Base-by-base conservation (phyloP, 92 coral and sea anemone species). In the Micromussa lordhowensis region DNA sequence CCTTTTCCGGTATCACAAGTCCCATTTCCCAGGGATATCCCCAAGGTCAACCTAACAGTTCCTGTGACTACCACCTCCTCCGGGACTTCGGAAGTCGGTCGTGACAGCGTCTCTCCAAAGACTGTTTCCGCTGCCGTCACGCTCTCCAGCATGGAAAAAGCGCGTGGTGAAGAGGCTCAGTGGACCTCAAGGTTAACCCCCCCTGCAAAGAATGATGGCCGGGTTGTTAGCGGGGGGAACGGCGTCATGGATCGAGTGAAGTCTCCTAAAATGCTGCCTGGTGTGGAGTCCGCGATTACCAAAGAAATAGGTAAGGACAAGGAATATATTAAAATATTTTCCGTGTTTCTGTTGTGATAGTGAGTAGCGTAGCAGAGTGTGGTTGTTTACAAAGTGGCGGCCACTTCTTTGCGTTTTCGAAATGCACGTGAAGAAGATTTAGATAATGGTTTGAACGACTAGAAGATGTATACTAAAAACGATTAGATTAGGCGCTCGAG, bases 61-160 rank as follows among this genome's bases (percentile, higher is more conserved):
- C 74, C 86, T 3, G 80, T 54, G 21, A 35, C 81, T 28, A 58
- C 90, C 82, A 77, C 88, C 79, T 28, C 76, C 78, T 2, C 93
- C 36, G 81, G 64, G 36, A 53, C 89, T 53, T 57, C 75, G 85
- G 89, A 77, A 83, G 77, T 88, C 49, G 90, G 85, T 38, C 83
- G 82, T 73, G 85, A 79, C 59, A 89, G 89, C 75, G 93, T 86
- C 31, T 94, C 99, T 71, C 99, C 99, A 48, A 96, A 89, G 30
- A 92, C 94, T 16, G 99, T 94, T 71, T 95, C 98, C 5, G 99
- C 99, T 26, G 99, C 99, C n/a, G 96, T 93, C 49, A 94, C 96
- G 14, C 86, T 96, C 69, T 94, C 98, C 21, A 91, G 88, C 79
- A 72, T 96, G 89, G 96, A 94, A 82, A 90, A 87, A 35, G 58